Conservation (phyloP, 2,797 vertebrate species). For the Podarcis siculus region DNA sequence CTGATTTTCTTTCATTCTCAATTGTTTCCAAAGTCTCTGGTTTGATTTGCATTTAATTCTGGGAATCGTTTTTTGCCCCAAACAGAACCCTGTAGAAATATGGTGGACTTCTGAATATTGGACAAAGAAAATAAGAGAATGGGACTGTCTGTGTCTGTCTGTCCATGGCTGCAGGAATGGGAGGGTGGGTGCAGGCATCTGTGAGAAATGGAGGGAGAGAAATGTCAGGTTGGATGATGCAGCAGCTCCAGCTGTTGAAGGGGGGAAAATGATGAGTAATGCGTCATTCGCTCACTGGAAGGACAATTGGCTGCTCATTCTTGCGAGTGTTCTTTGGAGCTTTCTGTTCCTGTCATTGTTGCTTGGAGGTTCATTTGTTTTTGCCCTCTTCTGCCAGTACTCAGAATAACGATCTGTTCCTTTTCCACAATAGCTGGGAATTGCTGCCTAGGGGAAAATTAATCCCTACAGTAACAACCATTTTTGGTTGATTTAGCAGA, state of each 20-base stretch:
- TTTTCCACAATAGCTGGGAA: not conserved
- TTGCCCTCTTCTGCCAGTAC: not conserved
- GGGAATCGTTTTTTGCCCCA: not conserved
- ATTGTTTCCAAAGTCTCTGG: too few relatives aligned
- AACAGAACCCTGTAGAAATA: not conserved
- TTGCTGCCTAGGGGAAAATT: not conserved
- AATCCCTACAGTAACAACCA: not conserved
- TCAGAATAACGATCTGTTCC: not conserved
- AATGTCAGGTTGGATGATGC: not conserved
- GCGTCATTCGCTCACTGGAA: not conserved
- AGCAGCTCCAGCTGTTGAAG: conserved; percentile 25
- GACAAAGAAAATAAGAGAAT: not conserved
- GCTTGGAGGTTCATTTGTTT: not conserved
- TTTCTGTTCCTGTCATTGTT: not conserved
- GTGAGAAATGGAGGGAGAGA: too few relatives aligned
- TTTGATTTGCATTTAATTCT: not conserved
- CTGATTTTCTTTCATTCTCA: not conserved
- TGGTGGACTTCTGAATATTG: not conserved
- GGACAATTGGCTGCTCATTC: conserved; percentile 6
- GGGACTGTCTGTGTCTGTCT: not conserved
- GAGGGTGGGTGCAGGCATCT: not conserved
- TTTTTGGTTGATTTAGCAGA: not conserved
- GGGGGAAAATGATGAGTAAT: conserved; percentile 57
- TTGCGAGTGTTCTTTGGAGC: not conserved
- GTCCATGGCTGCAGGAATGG: not conserved